A percentile compares a stretch with the other conserved stretches of the same genome.
Evolutionary conservation across 2,797 vertebrate species (phyloP).

Genomic region (Anguilla marmorata): DNA sequence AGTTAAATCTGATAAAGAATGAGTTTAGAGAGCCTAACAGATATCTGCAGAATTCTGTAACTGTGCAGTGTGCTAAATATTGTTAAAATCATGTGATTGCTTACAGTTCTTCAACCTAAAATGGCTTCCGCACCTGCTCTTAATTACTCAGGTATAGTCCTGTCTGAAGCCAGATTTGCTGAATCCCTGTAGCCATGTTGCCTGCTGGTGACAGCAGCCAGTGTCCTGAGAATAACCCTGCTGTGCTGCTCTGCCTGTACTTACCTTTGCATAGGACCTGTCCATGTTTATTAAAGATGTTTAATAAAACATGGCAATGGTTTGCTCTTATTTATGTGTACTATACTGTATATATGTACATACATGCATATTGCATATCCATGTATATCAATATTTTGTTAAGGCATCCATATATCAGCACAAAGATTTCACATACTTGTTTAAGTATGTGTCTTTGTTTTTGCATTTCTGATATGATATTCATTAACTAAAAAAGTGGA

Average conservation of each 20-base stretch:
- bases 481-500: neutral
- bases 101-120: conserved; percentile 92
- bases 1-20: neutral
- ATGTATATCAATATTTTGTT: neutral
- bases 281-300: neutral
- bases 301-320: neutral
- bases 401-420: neutral
- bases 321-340: neutral
- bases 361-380: neutral
- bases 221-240: conserved; percentile 26
- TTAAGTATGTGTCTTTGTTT: neutral
- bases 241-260: conserved; percentile 22
- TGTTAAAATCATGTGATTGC: conserved; percentile 59
- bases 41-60: neutral
- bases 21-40: neutral
- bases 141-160: conserved; percentile 84
- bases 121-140: conserved; percentile 86
- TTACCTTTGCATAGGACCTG: conserved; percentile 13
- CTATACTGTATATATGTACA: neutral
- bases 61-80: conserved; percentile 31
- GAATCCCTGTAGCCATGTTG: conserved; percentile 15
- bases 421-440: neutral
- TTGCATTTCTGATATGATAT: neutral
- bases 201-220: conserved; percentile 31
- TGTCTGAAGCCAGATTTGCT: conserved; percentile 32